Evolutionary conservation across 1,140 invertebrate species (phyloP).

Genomic region (Danaus melanippus): DNA sequence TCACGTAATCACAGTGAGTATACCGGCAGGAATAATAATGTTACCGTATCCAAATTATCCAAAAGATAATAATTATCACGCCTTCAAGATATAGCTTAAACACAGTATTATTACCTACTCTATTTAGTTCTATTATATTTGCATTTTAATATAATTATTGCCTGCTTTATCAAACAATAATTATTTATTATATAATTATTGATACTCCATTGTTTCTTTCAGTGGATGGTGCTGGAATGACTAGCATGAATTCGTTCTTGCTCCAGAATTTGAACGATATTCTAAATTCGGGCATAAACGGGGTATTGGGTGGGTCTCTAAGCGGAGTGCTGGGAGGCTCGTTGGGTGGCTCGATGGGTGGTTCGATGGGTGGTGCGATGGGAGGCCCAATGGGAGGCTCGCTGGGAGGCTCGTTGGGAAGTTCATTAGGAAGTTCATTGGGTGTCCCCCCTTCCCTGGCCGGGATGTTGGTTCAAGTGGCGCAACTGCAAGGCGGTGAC

Average conservation of each 20-base stretch:
- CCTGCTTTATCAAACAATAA: too few relatives aligned
- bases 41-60: too few relatives aligned
- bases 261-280: slow-evolving; percentile 72
- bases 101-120: too few relatives aligned
- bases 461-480: slow-evolving; percentile 38
- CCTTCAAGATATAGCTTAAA: too few relatives aligned
- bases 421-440: too few relatives aligned
- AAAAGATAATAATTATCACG: too few relatives aligned
- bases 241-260: slow-evolving; percentile 68
- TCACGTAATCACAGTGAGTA: too few relatives aligned
- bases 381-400: slow-evolving; percentile 14
- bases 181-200: too few relatives aligned
- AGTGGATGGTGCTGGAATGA: slow-evolving; percentile 76
- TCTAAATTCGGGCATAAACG: slow-evolving; percentile 62
- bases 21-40: too few relatives aligned
- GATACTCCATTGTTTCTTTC: slow-evolving; percentile 6
- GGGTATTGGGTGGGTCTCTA: slow-evolving; percentile 30
- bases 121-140: too few relatives aligned
- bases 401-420: too few relatives aligned
- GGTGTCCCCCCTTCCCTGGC: slow-evolving; percentile 14
- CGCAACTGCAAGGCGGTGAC: slow-evolving; percentile 42
- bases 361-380: slow-evolving; percentile 35
- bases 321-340: slow-evolving; percentile 41
- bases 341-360: slow-evolving; percentile 53
- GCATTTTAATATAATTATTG: too few relatives aligned